phyloP scores from a whole-genome alignment of 2,888 invertebrate species.

The Sialis fuliginosa region DNA sequence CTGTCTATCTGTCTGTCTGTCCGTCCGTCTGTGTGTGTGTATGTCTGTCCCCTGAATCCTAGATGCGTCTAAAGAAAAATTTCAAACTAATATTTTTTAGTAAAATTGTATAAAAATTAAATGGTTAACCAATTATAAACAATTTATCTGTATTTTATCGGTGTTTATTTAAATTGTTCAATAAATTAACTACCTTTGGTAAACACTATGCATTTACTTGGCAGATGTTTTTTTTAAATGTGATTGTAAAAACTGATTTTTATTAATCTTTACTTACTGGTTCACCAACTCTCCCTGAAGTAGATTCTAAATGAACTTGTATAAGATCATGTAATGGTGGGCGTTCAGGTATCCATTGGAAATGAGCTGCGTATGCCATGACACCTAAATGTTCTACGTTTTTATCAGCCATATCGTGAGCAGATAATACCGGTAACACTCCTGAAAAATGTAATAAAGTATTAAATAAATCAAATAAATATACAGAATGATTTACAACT shows the following conservation, averaged over 20 bases:
- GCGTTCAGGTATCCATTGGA: constrained; percentile 74
- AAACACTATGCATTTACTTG: no score
- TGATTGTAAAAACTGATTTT: not conserved
- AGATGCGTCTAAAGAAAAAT: no score
- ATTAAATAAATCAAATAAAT: no score
- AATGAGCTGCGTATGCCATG: constrained; percentile 91
- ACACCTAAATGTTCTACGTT: constrained; percentile 93
- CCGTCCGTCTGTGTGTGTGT: not conserved
- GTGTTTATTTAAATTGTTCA: no score
- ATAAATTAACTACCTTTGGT: no score
- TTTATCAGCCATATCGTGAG: constrained; percentile 87
- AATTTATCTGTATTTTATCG: no score
- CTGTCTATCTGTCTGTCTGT: not conserved
- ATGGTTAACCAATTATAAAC: no score
- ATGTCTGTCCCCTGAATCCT: no score
- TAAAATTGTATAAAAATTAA: no score
- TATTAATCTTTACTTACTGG: constrained; percentile 36
- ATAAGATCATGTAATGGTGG: constrained; percentile 71
- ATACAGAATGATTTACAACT: no score
- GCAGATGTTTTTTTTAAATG: no score
- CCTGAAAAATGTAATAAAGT: constrained; percentile 26
- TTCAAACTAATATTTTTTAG: no score
- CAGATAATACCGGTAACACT: constrained; percentile 75
- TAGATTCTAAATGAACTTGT: constrained; percentile 61
- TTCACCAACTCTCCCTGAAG: constrained; percentile 72